Evolutionary conservation across 2,113 vertebrate genomes (phyloP).

Genomic region (western clawed frog (Xenopus tropicalis)): UCB_Xtro_10.0 CM004447.2:107095501-107096000

Average conservation of each 20-base stretch:
- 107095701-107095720: constrained; percentile 44
- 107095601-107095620: neutral
- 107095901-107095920: too few species aligned
- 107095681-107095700: constrained; percentile 49
- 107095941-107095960: too few species aligned
- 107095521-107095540: constrained; percentile 39
- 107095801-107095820: too few species aligned
- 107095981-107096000: too few species aligned
- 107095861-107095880: too few species aligned
- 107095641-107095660: constrained; percentile 43
- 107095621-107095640: constrained; percentile 53
- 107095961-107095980: too few species aligned
- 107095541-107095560: constrained; percentile 19
- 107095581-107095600: constrained; percentile 46
- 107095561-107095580: constrained; percentile 4
- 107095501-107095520: constrained; percentile 48
- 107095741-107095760: constrained; percentile 48
- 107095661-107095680: constrained; percentile 46
- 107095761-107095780: constrained; percentile 54
- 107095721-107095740: constrained; percentile 51
- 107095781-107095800: neutral
- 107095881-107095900: too few species aligned
- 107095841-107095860: neutral
- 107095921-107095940: too few species aligned
- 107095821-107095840: too few species aligned